These are phyloP conservation scores for Sardina pilchardus DNA, from an alignment of 2,113 vertebrate genomes.

Conservation along the genomic window DNA sequence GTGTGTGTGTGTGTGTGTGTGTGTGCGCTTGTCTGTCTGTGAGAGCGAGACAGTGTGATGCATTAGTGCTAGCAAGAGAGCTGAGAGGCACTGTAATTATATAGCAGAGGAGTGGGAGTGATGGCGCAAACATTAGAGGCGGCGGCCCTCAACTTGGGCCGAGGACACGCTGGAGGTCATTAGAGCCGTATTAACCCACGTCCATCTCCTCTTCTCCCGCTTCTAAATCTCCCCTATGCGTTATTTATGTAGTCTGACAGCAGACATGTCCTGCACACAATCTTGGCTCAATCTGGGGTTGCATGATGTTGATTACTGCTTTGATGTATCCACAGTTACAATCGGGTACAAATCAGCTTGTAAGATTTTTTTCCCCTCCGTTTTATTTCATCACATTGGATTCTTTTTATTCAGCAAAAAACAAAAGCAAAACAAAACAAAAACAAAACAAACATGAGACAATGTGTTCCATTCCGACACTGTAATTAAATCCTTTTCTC, in stretches of 20 bases:
- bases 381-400: not conserved
- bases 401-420: not conserved
- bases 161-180: not conserved
- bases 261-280: not conserved
- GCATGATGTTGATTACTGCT: not conserved
- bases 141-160: not conserved
- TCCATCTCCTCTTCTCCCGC: not conserved
- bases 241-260: not conserved
- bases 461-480: not conserved
- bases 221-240: not conserved
- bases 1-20: too few species aligned
- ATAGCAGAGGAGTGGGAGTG: not conserved
- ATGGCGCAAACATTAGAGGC: conserved; percentile 7
- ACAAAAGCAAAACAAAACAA: not conserved
- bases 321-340: not conserved
- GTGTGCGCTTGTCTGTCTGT: not conserved
- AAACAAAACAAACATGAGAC: not conserved
- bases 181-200: not conserved
- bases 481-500: conserved; percentile 9
- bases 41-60: not conserved
- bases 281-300: not conserved
- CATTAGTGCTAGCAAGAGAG: not conserved
- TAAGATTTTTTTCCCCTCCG: not conserved
- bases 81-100: conserved; percentile 1
- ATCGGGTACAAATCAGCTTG: not conserved